Evolutionary conservation across 2,888 invertebrate species (phyloP), one percentile per base, ranked within the genome.

Genomic region (Lycia hirtaria): DNA sequence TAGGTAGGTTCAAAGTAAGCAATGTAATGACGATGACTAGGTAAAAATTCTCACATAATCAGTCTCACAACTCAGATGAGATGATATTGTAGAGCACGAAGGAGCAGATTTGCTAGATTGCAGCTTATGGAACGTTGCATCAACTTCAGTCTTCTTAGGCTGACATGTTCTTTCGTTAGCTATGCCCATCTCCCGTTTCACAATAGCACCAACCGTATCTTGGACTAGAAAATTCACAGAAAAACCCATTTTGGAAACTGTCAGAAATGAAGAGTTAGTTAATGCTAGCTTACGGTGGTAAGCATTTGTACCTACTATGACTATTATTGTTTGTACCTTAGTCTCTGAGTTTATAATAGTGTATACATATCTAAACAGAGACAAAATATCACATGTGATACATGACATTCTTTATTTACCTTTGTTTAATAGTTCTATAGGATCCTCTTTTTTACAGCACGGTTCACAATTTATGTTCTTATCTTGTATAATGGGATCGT

Each of bases 211-310:
- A 64, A 92, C 86, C 10, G 80, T 85, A 19, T 81, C 73, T 61
- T 88, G 85, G 2, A 91, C 91, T 91, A 19, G 28, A 24, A 67
- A 57, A n/a, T n/a, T n/a, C n/a, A n/a, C n/a, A n/a, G n/a, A n/a
- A n/a, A n/a, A n/a, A n/a, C n/a, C n/a, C n/a, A n/a, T n/a, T n/a
- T n/a, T n/a, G n/a, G n/a, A n/a, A n/a, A n/a, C n/a, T n/a, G n/a
- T n/a, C n/a, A n/a, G n/a, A n/a, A n/a, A n/a, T n/a, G n/a, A n/a
- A n/a, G n/a, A n/a, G n/a, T n/a, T n/a, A n/a, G n/a, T n/a, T n/a
- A n/a, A n/a, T n/a, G n/a, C n/a, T n/a, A n/a, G n/a, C n/a, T n/a
- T n/a, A n/a, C n/a, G n/a, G n/a, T n/a, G n/a, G n/a, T n/a, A n/a
- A n/a, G n/a, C n/a, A n/a, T n/a, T n/a, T n/a, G n/a, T n/a, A n/a